Evolutionary conservation across 2,797 vertebrate genomes (phyloP).

Genomic region (Iguana delicatissima): DNA sequence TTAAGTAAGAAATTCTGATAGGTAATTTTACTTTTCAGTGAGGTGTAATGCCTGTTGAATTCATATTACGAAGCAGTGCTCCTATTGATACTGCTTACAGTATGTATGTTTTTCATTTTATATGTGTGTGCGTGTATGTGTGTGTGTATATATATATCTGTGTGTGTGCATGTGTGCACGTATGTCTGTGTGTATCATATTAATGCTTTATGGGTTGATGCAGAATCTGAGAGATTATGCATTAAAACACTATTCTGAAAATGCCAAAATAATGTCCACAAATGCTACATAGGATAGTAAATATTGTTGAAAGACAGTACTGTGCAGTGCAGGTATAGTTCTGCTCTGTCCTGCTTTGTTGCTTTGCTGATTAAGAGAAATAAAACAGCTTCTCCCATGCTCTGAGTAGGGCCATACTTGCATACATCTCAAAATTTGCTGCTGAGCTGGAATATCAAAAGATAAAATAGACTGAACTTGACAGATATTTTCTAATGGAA

Average conservation of each 20-base stretch:
- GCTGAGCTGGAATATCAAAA: background rate
- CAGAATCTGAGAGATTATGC: background rate
- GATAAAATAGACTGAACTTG: background rate
- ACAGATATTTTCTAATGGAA: background rate
- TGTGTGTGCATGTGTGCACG: no score
- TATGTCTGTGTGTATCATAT: no score
- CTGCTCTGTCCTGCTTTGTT: background rate
- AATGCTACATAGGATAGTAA: background rate
- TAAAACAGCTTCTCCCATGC: background rate
- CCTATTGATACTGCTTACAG: background rate
- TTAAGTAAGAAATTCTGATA: background rate
- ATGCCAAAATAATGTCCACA: background rate
- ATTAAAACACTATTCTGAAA: background rate
- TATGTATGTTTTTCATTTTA: background rate
- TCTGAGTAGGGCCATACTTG: background rate
- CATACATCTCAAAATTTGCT: background rate
- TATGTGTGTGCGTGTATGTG: background rate
- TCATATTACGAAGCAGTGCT: background rate
- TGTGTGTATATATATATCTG: background rate
- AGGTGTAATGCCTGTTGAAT: background rate
- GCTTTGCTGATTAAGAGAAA: background rate
- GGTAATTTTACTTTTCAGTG: background rate
- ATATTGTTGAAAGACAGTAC: background rate
- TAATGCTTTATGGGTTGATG: background rate
- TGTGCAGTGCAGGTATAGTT: background rate